A percentile compares a stretch with the other conserved stretches of the same genome.
These are phyloP conservation scores for Phengaris arion DNA, from an alignment of 2,888 invertebrate genomes.

Conservation along the genomic window DNA sequence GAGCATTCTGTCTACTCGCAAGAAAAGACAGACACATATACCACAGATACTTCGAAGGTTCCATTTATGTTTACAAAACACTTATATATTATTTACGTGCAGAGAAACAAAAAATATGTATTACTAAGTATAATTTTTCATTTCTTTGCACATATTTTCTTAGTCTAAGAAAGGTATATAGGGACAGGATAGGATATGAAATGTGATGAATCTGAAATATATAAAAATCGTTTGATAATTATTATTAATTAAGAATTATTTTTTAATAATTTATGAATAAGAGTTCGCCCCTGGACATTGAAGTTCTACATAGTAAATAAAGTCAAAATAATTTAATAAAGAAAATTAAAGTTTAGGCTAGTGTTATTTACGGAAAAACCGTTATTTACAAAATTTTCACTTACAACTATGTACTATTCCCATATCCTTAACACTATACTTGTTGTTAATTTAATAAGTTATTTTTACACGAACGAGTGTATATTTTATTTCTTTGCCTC, in stretches of 20 bases:
- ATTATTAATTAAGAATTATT: background rate
- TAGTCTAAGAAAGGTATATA: background rate
- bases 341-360: background rate
- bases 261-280: too few species aligned
- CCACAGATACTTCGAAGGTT: slow-evolving; percentile 30
- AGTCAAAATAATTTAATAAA: background rate
- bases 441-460: background rate
- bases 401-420: background rate
- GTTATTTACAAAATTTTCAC: background rate
- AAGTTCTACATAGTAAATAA: background rate
- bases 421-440: background rate
- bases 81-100: background rate
- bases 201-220: slow-evolving; percentile 21
- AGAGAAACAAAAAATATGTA: slow-evolving; percentile 1
- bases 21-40: slow-evolving; percentile 36
- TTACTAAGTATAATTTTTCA: background rate
- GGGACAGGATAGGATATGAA: slow-evolving; percentile 14
- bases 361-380: background rate
- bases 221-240: background rate
- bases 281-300: slow-evolving; percentile 1
- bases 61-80: background rate
- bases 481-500: too few species aligned
- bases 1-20: slow-evolving; percentile 29
- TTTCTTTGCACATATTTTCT: slow-evolving; percentile 16
- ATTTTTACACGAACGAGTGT: too few species aligned